These are phyloP conservation scores for Silurus glanis DNA, from an alignment of 2,113 vertebrate species.

Conservation along the genomic window DNA sequence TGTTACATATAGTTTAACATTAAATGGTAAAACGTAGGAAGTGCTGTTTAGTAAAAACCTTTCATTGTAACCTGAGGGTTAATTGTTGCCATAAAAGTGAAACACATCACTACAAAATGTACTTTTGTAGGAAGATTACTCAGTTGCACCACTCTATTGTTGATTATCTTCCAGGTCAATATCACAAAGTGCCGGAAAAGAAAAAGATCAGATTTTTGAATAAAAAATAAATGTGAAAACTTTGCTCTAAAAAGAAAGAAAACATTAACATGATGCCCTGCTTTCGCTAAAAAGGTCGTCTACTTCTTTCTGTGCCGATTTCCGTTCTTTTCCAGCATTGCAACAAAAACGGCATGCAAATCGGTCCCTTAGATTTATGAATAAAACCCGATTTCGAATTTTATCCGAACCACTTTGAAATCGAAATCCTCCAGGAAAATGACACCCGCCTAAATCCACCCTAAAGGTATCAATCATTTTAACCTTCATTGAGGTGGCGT, in stretches of 20 bases:
- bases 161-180: not conserved
- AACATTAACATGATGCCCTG: not conserved
- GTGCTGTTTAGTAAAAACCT: not conserved
- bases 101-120: not conserved
- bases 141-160: not conserved
- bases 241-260: not conserved
- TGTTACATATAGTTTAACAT: not conserved
- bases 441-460: slow-evolving; percentile 38
- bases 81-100: not conserved
- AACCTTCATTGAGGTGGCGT: slow-evolving; percentile 47
- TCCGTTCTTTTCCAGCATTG: not conserved
- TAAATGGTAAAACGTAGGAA: not conserved
- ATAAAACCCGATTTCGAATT: slow-evolving; percentile 23
- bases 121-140: not conserved
- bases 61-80: not conserved
- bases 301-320: not conserved
- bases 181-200: not conserved
- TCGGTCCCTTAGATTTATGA: not conserved
- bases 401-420: not conserved
- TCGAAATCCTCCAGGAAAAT: slow-evolving; percentile 20
- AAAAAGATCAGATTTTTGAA: not conserved
- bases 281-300: not conserved
- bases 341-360: not conserved
- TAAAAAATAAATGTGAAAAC: not conserved
- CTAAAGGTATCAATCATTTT: slow-evolving; percentile 54